Evolutionary conservation across 2,797 vertebrate genomes (phyloP), one percentile per base, ranked within the genome.

Genomic region (Hypotaenidia okinawae): DNA sequence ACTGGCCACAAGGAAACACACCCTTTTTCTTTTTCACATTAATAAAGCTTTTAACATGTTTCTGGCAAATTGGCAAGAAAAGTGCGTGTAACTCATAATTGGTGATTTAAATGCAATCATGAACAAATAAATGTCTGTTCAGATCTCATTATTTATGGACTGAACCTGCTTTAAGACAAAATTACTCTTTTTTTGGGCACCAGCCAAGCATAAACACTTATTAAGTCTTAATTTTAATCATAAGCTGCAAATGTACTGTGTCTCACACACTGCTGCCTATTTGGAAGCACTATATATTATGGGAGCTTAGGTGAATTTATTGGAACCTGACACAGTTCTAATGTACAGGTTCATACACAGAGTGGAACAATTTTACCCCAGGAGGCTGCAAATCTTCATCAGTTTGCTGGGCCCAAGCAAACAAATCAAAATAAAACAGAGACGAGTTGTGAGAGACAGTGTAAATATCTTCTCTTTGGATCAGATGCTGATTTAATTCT

Each of bases 71-170:
- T 95, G 95, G 97, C 98, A 97, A 97, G 97, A 97, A 96, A 96
- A 97, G 91, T 90, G 78, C 89, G 6, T 97, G 97, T 97, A 98
- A 95, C 94, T 98, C 97, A 96, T 98, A 98, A 98, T 97, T 98
- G 97, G 97, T 95, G 97, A 98, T 98, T 98, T 98, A 97, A 98
- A 97, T 89, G 94, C 97, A 98, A 97, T 97, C 94, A 96, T 85
- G 97, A 98, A 98, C 98, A 98, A 97, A 98, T 97, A 98, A 98
- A 97, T 96, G 94, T 96, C 97, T 98, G 97, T 97, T 97, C 87
- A 98, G 96, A 96, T 98, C 98, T 98, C 97, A 97, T 98, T 98
- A 98, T 98, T 98, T 97, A 98, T 94, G 97, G 96, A 97, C 97
- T 89, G 93, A 97, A 97, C 93, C 95, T 97, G 93, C 96, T 97